A percentile compares a stretch with the other conserved stretches of the same genome.
Conservation (phyloP, 2,888 invertebrate genomes). For the Drosophila colorata region DNA sequence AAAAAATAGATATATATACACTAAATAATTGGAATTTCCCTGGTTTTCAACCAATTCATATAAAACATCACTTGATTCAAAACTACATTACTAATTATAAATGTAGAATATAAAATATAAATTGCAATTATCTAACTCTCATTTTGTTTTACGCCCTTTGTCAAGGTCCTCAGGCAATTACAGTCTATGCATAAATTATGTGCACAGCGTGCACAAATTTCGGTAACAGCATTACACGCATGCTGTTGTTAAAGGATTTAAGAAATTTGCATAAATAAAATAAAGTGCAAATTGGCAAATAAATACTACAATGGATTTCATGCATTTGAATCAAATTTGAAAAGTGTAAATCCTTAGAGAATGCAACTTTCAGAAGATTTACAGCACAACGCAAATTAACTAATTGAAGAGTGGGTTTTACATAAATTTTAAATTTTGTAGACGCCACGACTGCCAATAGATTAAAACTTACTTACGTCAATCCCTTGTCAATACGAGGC, state of each 20-base stretch:
- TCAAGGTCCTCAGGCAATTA: constrained; percentile 18
- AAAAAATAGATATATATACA: no score
- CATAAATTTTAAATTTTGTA: constrained; percentile 44
- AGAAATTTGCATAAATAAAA: constrained; percentile 55
- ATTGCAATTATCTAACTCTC: background rate
- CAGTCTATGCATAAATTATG: constrained; percentile 30
- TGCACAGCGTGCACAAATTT: background rate
- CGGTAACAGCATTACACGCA: constrained; percentile 2
- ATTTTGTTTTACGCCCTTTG: background rate
- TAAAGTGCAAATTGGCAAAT: constrained; percentile 30
- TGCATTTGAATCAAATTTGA: constrained; percentile 39
- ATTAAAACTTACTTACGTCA: constrained; percentile 33
- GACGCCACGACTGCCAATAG: constrained; percentile 3
- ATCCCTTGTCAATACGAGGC: constrained; percentile 36
- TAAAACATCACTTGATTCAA: no score
- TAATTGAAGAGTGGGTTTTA: constrained; percentile 57
- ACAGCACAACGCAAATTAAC: constrained; percentile 44
- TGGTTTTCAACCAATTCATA: background rate
- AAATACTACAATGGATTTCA: constrained; percentile 24
- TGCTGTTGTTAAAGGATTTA: background rate
- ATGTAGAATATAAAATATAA: background rate
- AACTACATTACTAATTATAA: background rate
- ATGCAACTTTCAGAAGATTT: constrained; percentile 18
- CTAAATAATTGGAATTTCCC: no score
- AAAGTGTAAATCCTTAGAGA: constrained; percentile 32